phyloP scores from a whole-genome alignment of 2,113 vertebrate genomes.

The Urocitellus parryii region DNA sequence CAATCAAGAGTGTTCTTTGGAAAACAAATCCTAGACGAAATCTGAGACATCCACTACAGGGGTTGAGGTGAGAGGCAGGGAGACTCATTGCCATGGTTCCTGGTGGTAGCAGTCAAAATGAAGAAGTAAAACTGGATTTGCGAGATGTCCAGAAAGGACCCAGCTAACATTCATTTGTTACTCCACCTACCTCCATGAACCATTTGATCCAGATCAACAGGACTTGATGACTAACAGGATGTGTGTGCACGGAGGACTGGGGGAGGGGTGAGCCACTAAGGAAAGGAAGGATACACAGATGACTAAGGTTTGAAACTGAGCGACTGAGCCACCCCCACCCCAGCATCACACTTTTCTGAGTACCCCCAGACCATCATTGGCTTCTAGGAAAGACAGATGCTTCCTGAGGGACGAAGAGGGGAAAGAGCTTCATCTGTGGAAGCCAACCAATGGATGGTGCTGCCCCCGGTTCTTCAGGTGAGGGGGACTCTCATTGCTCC shows the following conservation, averaged over 20 bases:
- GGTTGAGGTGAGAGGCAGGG: not conserved
- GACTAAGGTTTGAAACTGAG: conserved; percentile 65
- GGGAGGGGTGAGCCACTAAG: conserved; percentile 54
- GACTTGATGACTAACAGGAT: conserved; percentile 78
- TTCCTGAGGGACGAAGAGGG: conserved; percentile 32
- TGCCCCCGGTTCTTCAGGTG: not conserved
- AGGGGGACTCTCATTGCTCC: not conserved
- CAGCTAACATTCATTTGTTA: not conserved
- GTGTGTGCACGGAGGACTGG: conserved; percentile 8
- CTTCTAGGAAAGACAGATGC: conserved; percentile 60
- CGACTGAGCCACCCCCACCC: conserved; percentile 4
- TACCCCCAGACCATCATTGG: not conserved
- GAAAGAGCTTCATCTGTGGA: not conserved
- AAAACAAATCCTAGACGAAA: conserved; percentile 31
- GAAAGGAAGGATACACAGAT: conserved; percentile 70
- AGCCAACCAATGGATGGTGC: not conserved
- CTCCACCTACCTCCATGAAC: conserved; percentile 71
- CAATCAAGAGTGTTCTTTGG: not conserved
- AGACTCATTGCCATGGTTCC: not conserved
- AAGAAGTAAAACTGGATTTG: conserved; percentile 57
- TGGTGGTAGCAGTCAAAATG: not conserved
- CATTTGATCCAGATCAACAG: conserved; percentile 66
- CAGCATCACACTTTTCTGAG: not conserved
- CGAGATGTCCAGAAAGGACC: conserved; percentile 15
- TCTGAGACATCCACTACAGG: not conserved